Conservation (phyloP, 2,888 invertebrate genomes). For the Orgyia antiqua region DNA sequence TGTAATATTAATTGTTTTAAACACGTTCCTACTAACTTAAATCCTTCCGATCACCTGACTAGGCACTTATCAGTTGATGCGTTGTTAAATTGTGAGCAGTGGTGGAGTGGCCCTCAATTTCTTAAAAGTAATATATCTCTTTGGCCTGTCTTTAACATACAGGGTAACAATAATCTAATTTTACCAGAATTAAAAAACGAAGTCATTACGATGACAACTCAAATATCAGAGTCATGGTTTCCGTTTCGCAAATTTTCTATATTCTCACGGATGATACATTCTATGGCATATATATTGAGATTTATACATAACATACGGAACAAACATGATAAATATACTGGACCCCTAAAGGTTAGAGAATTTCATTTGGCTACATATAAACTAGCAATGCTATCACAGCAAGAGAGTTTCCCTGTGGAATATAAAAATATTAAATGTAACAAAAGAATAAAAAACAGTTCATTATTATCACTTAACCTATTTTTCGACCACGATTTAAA, state of each 20-base stretch:
- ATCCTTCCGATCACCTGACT: background rate
- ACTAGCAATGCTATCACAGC: background rate
- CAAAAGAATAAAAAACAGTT: background rate
- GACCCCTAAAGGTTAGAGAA: background rate
- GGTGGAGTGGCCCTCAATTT: background rate
- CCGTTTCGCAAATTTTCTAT: too few relatives aligned
- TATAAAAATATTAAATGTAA: background rate
- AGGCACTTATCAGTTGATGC: background rate
- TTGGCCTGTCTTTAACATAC: background rate
- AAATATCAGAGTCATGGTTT: too few relatives aligned
- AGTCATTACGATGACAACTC: too few relatives aligned
- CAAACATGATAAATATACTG: too few relatives aligned
- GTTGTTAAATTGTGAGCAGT: background rate
- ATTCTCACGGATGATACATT: too few relatives aligned
- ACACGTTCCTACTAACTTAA: background rate
- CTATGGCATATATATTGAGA: too few relatives aligned
- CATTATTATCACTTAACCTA: background rate
- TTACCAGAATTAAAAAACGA: too few relatives aligned
- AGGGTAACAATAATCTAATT: background rate
- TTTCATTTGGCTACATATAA: too few relatives aligned
- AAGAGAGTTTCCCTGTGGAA: background rate
- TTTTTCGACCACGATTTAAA: background rate
- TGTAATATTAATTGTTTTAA: background rate
- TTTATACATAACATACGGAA: too few relatives aligned
- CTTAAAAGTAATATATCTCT: background rate